A percentile compares a stretch with the other conserved stretches of the same genome.
Conservation (phyloP, 1,140 invertebrate genomes). For the Oreohelix idahoensis region DNA sequence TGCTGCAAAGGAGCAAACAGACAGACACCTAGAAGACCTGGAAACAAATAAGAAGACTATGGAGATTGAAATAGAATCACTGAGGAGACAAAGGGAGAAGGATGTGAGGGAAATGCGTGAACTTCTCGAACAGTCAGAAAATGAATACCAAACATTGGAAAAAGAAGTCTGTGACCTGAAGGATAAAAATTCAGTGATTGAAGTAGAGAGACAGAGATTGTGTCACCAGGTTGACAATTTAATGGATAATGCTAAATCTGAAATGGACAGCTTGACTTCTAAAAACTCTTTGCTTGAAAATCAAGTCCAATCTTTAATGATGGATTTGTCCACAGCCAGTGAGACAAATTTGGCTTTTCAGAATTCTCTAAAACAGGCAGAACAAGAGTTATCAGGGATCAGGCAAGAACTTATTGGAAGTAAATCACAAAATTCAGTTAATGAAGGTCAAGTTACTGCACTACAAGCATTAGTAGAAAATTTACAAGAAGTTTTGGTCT, state of each 20-base stretch:
- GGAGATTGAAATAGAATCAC: not conserved
- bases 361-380: not conserved
- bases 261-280: not conserved
- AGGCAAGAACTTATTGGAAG: not conserved
- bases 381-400: slow-evolving; percentile 8
- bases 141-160: slow-evolving; percentile 12
- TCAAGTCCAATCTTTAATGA: not conserved
- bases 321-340: not conserved
- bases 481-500: slow-evolving; percentile 1
- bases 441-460: not conserved
- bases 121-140: slow-evolving; percentile 12
- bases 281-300: not conserved
- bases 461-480: slow-evolving; percentile 7
- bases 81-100: slow-evolving; percentile 8
- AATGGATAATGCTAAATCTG: not conserved
- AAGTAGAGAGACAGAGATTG: slow-evolving; percentile 17
- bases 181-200: not conserved
- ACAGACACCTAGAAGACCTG: not conserved
- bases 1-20: not conserved
- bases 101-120: slow-evolving; percentile 1
- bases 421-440: not conserved
- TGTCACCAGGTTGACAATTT: slow-evolving; percentile 20
- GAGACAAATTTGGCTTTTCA: not conserved
- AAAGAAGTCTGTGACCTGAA: slow-evolving; percentile 8
- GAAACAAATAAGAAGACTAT: not conserved